Percentiles rank a stretch among this genome's conserved stretches.
phyloP scores from a whole-genome alignment of 2,888 invertebrate species.

The Bombylius major region DNA sequence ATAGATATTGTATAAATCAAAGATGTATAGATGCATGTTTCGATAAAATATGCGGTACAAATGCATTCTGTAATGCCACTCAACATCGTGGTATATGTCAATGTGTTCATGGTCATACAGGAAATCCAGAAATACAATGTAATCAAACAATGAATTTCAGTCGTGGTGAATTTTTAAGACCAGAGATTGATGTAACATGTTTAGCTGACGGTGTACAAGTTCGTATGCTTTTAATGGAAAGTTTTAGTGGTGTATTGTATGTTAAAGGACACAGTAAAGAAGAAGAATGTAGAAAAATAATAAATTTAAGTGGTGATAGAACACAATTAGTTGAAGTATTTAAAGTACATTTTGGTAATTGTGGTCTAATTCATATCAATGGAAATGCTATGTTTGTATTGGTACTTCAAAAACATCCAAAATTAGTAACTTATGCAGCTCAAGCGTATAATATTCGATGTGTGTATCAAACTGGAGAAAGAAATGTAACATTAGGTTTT shows the following conservation, averaged over 20 bases:
- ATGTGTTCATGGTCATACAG: constrained; percentile 62
- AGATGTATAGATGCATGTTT: constrained; percentile 71
- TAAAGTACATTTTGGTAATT: constrained; percentile 81
- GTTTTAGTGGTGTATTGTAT: constrained; percentile 82
- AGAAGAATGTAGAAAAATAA: constrained; percentile 71
- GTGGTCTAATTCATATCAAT: constrained; percentile 82
- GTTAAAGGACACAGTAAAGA: constrained; percentile 93
- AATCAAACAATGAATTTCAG: background rate
- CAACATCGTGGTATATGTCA: constrained; percentile 66
- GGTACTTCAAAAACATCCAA: constrained; percentile 93
- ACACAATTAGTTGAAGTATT: constrained; percentile 60
- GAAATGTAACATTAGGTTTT: constrained; percentile 82
- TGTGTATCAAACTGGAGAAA: constrained; percentile 86
- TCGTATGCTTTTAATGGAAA: constrained; percentile 58
- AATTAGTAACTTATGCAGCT: constrained; percentile 85
- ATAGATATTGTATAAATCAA: constrained; percentile 62
- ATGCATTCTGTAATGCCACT: constrained; percentile 64
- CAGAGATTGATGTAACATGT: constrained; percentile 79
- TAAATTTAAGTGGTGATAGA: constrained; percentile 58
- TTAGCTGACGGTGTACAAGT: constrained; percentile 86
- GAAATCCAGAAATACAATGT: constrained; percentile 63
- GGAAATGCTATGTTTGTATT: constrained; percentile 86
- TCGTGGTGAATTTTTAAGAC: constrained; percentile 57
- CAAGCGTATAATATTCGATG: constrained; percentile 95
- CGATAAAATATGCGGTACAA: constrained; percentile 56